phyloP scores from a whole-genome alignment of 2,888 invertebrate species.

The Sicus ferrugineus region DNA sequence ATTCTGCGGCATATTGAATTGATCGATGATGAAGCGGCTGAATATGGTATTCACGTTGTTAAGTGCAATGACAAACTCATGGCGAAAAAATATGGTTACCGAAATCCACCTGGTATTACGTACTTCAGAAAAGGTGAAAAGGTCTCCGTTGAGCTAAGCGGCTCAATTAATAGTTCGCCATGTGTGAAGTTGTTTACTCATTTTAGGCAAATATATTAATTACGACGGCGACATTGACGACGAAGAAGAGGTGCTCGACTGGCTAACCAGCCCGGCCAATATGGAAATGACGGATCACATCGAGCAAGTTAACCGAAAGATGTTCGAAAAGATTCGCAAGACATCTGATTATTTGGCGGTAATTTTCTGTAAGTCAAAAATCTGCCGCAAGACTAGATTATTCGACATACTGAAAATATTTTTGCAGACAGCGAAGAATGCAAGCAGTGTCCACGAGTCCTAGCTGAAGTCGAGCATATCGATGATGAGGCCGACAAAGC shows the following conservation, averaged over 20 bases:
- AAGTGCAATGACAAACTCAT: conserved; percentile 87
- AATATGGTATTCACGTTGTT: conserved; percentile 90
- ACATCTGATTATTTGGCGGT: conserved; percentile 90
- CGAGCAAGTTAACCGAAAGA: conserved; percentile 88
- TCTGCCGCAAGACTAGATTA: not conserved
- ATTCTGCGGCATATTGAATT: conserved; percentile 86
- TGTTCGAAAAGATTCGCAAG: conserved; percentile 91
- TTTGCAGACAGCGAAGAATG: conserved; percentile 90
- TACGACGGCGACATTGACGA: conserved; percentile 94
- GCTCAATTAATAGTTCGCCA: not conserved
- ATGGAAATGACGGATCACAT: conserved; percentile 94
- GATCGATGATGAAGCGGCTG: conserved; percentile 90
- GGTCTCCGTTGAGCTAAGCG: not conserved
- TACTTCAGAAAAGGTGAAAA: conserved; percentile 81
- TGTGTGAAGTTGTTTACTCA: not conserved
- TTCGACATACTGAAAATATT: not conserved
- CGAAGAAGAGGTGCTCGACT: conserved; percentile 85
- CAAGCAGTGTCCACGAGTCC: conserved; percentile 89
- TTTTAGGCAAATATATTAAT: conserved; percentile 76
- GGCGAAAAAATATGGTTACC: conserved; percentile 92
- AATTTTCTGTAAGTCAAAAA: conserved; percentile 82
- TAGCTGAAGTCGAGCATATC: conserved; percentile 89
- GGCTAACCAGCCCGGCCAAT: conserved; percentile 91
- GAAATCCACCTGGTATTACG: conserved; percentile 89
- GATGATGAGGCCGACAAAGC: conserved; percentile 92